Evolutionary conservation across 2,888 invertebrate species (phyloP), one percentile per base, ranked within the genome.

Genomic region (Schizotus pectinicornis): DNA sequence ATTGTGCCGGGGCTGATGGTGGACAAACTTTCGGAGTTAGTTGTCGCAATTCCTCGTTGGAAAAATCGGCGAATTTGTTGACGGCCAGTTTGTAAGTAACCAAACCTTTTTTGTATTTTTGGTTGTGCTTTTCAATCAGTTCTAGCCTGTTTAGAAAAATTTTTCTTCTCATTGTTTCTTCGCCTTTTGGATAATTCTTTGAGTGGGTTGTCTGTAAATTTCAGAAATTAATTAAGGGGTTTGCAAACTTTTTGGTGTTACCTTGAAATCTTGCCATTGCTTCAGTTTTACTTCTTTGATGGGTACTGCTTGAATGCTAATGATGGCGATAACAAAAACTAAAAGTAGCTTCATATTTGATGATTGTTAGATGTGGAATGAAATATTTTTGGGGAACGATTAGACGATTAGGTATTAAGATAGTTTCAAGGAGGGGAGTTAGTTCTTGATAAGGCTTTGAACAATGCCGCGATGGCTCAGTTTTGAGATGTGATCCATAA

Each of bases 61-160:
- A 47, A 9, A 34, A 7, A 12, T 54, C 54, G 8, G 54, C 11
- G 14, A 54, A 54, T 7, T 54, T 30, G 14, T 54, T 54, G 14
- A 54, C 11, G 6, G 47, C 54, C 33, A 41, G 1, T 5, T 38
- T 47, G 39, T 47, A 54, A 3, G 54, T 47, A 7, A 41, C 54
- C 14, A 36, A 11, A 12, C 54, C 54, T 22, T 34, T 31, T 30
- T 39, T 33, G 13, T 38, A 54, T 9, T 41, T 46, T 14, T 54
- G 33, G 33, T 54, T 54, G 30, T 54, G 54, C 31, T 47, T 47
- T 47, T 54, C 54, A 34, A 54, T 39, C 5, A n/a, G 7, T 14
- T 47, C 22, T 33, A 54, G 11, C 11, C 33, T 54, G 2, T 47
- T 30, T 6, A 14, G 8, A 22, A 54, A 54, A n/a, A 47, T 8